Conservation (phyloP, 2,797 vertebrate species). For the Ciconia nigra region DNA sequence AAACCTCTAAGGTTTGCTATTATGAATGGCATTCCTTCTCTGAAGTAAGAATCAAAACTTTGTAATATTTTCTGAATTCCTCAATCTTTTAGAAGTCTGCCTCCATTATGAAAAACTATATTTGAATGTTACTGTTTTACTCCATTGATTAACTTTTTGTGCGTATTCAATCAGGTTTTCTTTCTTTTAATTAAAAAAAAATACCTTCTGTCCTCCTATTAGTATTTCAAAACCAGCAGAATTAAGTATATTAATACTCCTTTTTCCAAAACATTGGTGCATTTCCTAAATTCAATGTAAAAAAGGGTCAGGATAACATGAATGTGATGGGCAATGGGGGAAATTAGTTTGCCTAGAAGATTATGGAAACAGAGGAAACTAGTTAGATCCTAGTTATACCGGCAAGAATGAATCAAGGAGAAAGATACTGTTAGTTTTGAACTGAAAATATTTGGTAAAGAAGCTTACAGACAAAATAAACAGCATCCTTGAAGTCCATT, state of each 20-base stretch:
- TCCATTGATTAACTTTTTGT: neutral
- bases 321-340: fast-evolving
- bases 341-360: neutral
- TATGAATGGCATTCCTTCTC: neutral
- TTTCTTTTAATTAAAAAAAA: neutral
- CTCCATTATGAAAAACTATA: neutral
- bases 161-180: fast-evolving
- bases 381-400: neutral
- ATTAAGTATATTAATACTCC: neutral
- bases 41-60: neutral
- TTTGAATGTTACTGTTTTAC: neutral
- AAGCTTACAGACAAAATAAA: neutral
- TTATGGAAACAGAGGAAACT: neutral
- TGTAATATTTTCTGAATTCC: neutral
- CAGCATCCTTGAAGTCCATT: neutral
- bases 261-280: neutral
- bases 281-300: neutral
- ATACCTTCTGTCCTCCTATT: neutral
- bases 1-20: neutral
- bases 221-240: neutral
- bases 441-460: neutral
- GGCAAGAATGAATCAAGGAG: neutral
- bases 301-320: neutral
- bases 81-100: neutral
- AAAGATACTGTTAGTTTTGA: neutral